A percentile compares a stretch with the other conserved stretches of the same genome.
Evolutionary conservation across 2,888 invertebrate species (phyloP).

Genomic region (Mythimna impura): DNA sequence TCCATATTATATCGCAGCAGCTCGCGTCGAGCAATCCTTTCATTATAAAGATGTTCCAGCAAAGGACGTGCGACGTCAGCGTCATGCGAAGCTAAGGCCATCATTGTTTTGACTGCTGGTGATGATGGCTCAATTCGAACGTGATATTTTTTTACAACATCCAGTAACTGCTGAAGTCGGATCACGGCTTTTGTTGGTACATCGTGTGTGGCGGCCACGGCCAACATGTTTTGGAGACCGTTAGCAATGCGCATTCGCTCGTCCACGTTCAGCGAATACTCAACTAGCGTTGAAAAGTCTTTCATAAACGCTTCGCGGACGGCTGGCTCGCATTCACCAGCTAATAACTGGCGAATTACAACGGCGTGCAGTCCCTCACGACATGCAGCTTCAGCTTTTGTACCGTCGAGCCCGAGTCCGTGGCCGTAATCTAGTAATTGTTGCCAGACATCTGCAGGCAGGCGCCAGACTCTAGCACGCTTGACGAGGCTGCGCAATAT

Average conservation of each 20-base stretch:
- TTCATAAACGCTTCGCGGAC: constrained; percentile 70
- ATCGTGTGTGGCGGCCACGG: constrained; percentile 56
- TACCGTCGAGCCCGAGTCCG: constrained; percentile 79
- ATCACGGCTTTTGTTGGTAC: constrained; percentile 46
- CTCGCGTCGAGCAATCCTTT: constrained; percentile 43
- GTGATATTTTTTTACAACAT: constrained; percentile 69
- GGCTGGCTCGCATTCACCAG: constrained; percentile 51
- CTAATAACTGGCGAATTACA: constrained; percentile 74
- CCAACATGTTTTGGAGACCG: constrained; percentile 64
- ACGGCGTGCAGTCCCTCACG: constrained; percentile 79
- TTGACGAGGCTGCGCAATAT: constrained; percentile 79
- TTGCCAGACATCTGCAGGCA: constrained; percentile 73
- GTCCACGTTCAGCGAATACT: constrained; percentile 70
- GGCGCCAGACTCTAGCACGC: constrained; percentile 77
- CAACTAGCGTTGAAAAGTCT: constrained; percentile 72
- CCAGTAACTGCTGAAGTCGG: constrained; percentile 66
- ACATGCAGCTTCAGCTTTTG: constrained; percentile 69
- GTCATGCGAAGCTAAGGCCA: constrained; percentile 64
- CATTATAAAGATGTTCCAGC: constrained; percentile 30
- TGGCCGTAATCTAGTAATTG: constrained; percentile 72
- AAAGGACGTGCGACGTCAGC: constrained; percentile 37
- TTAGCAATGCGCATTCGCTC: constrained; percentile 69
- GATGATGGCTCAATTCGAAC: constrained; percentile 62
- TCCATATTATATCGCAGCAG: constrained; percentile 35
- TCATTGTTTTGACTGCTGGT: constrained; percentile 66